Percentiles rank a stretch among this genome's conserved stretches.
Conservation (phyloP, 2,888 invertebrate species). For the Blastobasis adustella region DNA sequence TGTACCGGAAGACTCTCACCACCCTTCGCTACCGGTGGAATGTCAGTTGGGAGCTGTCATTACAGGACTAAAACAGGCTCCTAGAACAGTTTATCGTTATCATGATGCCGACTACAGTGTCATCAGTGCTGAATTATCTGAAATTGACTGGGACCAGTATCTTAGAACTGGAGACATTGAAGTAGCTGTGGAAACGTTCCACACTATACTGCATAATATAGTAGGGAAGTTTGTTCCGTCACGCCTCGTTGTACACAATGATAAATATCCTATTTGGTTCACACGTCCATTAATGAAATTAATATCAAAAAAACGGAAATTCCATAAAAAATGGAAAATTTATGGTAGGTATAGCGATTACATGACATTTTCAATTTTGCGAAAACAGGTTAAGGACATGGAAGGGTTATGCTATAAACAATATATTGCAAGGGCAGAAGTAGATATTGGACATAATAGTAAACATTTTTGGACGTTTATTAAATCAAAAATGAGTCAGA, state of each 20-base stretch:
- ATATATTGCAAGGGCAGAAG: neutral
- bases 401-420: neutral
- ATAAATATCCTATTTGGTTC: slow-evolving; percentile 8
- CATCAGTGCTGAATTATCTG: neutral
- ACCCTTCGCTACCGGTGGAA: too few species aligned
- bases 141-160: slow-evolving; percentile 1
- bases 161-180: neutral
- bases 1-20: too few species aligned
- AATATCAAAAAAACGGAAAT: slow-evolving; percentile 5
- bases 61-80: neutral
- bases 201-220: slow-evolving; percentile 1
- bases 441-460: neutral
- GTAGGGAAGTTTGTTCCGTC: slow-evolving; percentile 1
- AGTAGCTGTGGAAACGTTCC: slow-evolving; percentile 4
- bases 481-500: neutral
- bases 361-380: neutral
- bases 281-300: slow-evolving; percentile 1
- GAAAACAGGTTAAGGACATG: neutral
- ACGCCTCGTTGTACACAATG: neutral
- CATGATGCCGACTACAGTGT: slow-evolving; percentile 1
- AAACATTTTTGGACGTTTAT: neutral
- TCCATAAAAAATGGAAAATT: slow-evolving; percentile 4
- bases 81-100: neutral
- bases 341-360: neutral
- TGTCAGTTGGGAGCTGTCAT: too few species aligned